Evolutionary conservation across 2,888 invertebrate genomes (phyloP).

Genomic region (Xylophagus ater): DNA sequence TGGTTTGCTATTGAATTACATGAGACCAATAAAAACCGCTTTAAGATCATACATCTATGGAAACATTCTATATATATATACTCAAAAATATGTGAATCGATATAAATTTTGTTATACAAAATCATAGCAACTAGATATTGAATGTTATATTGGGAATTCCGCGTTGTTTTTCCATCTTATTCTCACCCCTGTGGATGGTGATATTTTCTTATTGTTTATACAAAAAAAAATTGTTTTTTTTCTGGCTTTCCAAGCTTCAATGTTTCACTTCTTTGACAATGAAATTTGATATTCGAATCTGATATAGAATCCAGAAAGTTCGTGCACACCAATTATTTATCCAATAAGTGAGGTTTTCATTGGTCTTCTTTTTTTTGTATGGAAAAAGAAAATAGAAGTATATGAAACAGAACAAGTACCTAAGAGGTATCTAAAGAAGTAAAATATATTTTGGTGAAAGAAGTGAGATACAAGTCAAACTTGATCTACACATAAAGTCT

Average conservation of each 20-base stretch:
- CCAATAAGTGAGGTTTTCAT: slow-evolving; percentile 23
- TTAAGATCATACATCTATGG: slow-evolving; percentile 8
- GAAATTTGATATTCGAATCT: slow-evolving; percentile 25
- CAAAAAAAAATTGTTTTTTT: too few species aligned
- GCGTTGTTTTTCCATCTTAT: slow-evolving; percentile 7
- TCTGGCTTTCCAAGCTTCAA: slow-evolving; percentile 6
- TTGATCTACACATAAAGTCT: too few species aligned
- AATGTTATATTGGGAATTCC: not conserved
- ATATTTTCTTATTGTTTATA: slow-evolving; percentile 6
- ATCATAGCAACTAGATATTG: not conserved
- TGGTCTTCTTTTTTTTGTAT: too few species aligned
- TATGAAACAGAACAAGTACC: not conserved
- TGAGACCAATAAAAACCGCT: slow-evolving; percentile 15
- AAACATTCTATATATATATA: too few species aligned
- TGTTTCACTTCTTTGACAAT: slow-evolving; percentile 17
- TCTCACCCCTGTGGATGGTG: slow-evolving; percentile 13
- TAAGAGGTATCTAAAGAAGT: too few species aligned
- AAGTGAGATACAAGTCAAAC: too few species aligned
- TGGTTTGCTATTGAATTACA: slow-evolving; percentile 17
- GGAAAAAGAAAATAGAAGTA: not conserved
- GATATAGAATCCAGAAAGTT: slow-evolving; percentile 24
- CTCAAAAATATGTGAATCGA: too few species aligned
- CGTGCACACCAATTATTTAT: slow-evolving; percentile 26
- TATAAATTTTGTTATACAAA: slow-evolving; percentile 7
- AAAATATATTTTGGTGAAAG: too few species aligned